phyloP scores from a whole-genome alignment of 2,113 vertebrate genomes.

The Coptodon bakossiorum region DNA sequence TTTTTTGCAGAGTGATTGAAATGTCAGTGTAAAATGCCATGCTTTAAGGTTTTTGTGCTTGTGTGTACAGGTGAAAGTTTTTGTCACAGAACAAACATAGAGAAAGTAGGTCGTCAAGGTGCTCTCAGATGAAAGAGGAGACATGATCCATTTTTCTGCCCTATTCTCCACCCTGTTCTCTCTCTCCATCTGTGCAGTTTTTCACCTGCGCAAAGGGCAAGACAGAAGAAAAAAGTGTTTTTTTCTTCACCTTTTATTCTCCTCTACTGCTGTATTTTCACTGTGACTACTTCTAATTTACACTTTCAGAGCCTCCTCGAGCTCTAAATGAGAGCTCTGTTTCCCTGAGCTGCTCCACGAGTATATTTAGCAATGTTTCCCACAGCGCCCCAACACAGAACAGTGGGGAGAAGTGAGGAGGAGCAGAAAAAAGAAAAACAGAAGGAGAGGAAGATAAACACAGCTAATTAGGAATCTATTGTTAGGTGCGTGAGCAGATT shows the following conservation, averaged over 20 bases:
- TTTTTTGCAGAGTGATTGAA: conserved; percentile 21
- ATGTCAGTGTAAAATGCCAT: conserved; percentile 43
- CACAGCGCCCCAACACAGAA: conserved; percentile 44
- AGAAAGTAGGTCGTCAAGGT: conserved; percentile 69
- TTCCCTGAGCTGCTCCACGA: conserved; percentile 35
- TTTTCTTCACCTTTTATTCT: conserved; percentile 8
- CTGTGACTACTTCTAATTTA: conserved; percentile 29
- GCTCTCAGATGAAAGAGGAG: conserved; percentile 53
- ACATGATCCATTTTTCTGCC: background rate
- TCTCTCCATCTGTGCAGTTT: background rate
- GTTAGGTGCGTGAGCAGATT: conserved; percentile 56
- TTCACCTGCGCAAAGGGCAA: background rate
- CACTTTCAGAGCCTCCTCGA: conserved; percentile 34
- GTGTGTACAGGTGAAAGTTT: conserved; percentile 35
- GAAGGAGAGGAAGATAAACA: conserved; percentile 61
- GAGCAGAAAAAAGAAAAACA: conserved; percentile 54
- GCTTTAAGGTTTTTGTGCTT: conserved; percentile 38
- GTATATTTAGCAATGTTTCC: conserved; percentile 72
- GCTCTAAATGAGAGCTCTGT: conserved; percentile 48
- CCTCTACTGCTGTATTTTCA: conserved; percentile 26
- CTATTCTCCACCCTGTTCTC: background rate
- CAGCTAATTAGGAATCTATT: conserved; percentile 71
- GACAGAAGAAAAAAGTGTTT: background rate
- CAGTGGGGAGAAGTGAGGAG: conserved; percentile 31
- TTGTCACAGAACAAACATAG: conserved; percentile 42